Base-by-base conservation (phyloP, 2,888 invertebrate genomes). In the Nomada ruficornis region DNA sequence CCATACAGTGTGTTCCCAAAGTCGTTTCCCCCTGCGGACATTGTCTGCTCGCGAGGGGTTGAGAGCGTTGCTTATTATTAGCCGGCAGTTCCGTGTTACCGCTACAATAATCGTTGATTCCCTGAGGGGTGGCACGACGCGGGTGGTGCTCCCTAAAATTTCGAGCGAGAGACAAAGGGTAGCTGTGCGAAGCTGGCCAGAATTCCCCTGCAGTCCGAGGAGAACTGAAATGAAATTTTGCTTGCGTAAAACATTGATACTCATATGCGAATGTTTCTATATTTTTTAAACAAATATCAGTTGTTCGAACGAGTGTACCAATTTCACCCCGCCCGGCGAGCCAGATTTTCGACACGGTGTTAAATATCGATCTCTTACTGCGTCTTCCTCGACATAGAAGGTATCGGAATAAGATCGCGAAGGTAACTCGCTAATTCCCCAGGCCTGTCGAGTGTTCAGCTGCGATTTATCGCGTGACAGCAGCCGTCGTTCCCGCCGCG, bases 41-140 rank as follows among this genome's bases (percentile, higher is more conserved):
- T 68, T 63, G 74, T 71, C 77, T 62, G 74, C n/a, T 59, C 63
- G 76, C 63, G 59, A 75, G 77, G 82, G 77, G 74, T 75, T 62
- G 57, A 67, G 54, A 82, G 74, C 74, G 70, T 60, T 78, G 77
- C 74, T 83, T 78, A 82, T 83, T 83, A 83, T 83, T 83, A 83
- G 82, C 74, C 50, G n/a, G 68, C 68, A 70, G 69, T 60, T 70
- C 59, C 65, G 76, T 60, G 76, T 65, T 77, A 76, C 72, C 82
- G 68, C 69, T 60, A 55, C 74, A 72, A 82, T 77, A 77, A 83
- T 78, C 82, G 77, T 75, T 64, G 83, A 82, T 75, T 78, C 78
- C 71, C 82, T 2, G 9, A 50, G 67, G 5, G 36, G 64, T 20
- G 29, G 29, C 11, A 20, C 26, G n/a, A 29, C 44, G 70, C 62